A percentile compares a stretch with the other conserved stretches of the same genome.
Conservation (phyloP, 2,797 vertebrate genomes). For the Helostoma temminkii region DNA sequence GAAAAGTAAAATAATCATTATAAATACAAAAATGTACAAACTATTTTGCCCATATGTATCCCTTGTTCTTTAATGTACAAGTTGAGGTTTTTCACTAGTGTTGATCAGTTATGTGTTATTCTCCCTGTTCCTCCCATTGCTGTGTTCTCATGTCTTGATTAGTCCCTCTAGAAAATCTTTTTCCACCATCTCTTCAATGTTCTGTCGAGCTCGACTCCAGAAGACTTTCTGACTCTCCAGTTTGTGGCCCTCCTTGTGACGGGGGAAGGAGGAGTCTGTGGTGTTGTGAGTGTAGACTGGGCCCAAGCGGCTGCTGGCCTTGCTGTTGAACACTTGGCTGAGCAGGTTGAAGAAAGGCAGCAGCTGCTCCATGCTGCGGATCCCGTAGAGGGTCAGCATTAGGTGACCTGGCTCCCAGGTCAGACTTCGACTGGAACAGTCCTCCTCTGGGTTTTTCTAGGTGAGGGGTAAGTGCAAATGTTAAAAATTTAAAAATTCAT, state of each 20-base stretch:
- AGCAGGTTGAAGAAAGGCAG: constrained; percentile 97
- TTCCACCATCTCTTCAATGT: constrained; percentile 99
- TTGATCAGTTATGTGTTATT: constrained; percentile 65
- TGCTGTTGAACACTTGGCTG: constrained; percentile 97
- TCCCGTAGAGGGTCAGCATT: constrained; percentile 91
- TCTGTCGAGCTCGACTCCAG: constrained; percentile 94
- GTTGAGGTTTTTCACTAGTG: constrained; percentile 82
- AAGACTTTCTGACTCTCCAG: constrained; percentile 95
- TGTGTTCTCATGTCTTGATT: constrained; percentile 91
- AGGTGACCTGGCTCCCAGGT: constrained; percentile 95
- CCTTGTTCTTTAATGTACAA: constrained; percentile 73
- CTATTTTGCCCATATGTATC: constrained; percentile 47
- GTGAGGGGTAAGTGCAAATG: background rate
- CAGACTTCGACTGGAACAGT: constrained; percentile 88
- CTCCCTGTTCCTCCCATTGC: constrained; percentile 4
- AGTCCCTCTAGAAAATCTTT: constrained; percentile 98
- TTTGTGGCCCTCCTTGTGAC: constrained; percentile 89
- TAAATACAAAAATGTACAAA: constrained; percentile 92
- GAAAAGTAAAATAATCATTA: constrained; percentile 85
- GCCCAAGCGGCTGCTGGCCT: constrained; percentile 91
- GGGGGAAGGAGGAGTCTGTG: constrained; percentile 84
- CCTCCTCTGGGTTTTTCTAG: constrained; percentile 97
- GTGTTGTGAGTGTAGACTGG: constrained; percentile 85
- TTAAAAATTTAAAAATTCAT: too few relatives aligned
- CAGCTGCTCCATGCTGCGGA: constrained; percentile 97